These are phyloP conservation scores for Thamnophis sirtalis DNA, from an alignment of 2,113 vertebrate genomes.

Conservation along the genomic window DNA sequence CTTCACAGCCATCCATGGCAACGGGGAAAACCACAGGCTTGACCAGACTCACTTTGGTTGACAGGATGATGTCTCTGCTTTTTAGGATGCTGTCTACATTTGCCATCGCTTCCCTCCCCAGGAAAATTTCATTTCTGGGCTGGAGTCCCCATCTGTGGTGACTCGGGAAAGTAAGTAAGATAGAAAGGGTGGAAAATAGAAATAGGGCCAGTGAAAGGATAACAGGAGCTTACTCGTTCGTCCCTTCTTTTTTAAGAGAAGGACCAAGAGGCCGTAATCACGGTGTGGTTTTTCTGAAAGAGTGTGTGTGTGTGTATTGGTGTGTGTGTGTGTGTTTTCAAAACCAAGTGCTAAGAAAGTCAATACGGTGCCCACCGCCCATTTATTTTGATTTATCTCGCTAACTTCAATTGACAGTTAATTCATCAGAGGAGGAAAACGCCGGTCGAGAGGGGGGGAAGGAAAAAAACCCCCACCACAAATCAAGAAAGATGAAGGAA, in stretches of 20 bases:
- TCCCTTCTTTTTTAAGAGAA: not conserved
- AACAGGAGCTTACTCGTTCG: not conserved
- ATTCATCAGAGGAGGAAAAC: constrained; percentile 72
- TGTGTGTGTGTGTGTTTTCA: constrained; percentile 48
- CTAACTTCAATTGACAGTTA: constrained; percentile 77
- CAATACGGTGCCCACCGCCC: constrained; percentile 69
- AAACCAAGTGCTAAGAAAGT: constrained; percentile 72
- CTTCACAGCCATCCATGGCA: too few species aligned
- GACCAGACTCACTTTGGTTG: too few species aligned
- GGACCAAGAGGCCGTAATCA: constrained; percentile 58
- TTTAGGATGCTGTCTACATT: too few species aligned
- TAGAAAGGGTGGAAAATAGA: not conserved
- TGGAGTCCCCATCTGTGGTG: too few species aligned
- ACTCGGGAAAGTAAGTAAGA: not conserved
- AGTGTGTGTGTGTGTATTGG: constrained; percentile 51
- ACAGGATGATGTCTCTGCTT: too few species aligned
- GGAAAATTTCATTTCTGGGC: too few species aligned
- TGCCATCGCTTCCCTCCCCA: too few species aligned
- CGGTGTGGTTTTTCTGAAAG: constrained; percentile 65
- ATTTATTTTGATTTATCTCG: constrained; percentile 80
- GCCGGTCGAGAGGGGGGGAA: constrained; percentile 44
- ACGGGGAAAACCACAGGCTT: too few species aligned
- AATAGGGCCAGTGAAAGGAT: not conserved
- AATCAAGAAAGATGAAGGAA: constrained; percentile 45
- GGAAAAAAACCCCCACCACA: constrained; percentile 45